A percentile compares a stretch with the other conserved stretches of the same genome.
Evolutionary conservation across 2,113 vertebrate species (phyloP).

Genomic region (Aix galericulata): DNA sequence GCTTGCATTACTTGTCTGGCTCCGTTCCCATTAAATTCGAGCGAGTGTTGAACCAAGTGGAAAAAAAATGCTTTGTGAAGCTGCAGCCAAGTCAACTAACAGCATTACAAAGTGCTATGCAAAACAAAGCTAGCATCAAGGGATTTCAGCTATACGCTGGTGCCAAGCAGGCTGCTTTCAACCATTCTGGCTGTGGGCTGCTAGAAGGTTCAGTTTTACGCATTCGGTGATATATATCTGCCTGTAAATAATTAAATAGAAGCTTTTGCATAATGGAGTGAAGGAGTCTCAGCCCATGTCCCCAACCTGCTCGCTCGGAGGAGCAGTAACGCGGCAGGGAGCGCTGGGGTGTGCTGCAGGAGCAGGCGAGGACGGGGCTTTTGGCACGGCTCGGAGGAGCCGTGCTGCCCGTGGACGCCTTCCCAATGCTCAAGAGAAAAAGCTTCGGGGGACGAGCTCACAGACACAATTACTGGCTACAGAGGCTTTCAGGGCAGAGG

Average conservation of each 20-base stretch:
- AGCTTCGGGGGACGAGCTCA: background rate
- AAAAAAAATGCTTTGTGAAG: slow-evolving; percentile 31
- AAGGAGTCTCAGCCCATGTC: background rate
- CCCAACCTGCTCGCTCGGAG: background rate
- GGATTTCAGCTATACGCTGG: background rate
- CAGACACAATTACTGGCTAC: background rate
- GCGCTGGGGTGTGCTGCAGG: background rate
- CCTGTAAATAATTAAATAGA: background rate
- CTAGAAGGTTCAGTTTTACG: background rate
- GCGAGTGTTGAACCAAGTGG: slow-evolving; percentile 31
- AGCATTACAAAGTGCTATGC: slow-evolving; percentile 64
- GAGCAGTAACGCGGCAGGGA: background rate
- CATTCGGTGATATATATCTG: background rate
- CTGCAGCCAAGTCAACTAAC: slow-evolving; percentile 64
- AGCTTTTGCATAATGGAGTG: fast-evolving
- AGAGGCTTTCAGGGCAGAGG: background rate
- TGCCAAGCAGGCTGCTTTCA: slow-evolving; percentile 32
- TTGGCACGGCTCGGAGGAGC: no score
- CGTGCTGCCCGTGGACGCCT: no score
- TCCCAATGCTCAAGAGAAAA: background rate
- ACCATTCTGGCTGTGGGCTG: background rate
- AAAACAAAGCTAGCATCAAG: slow-evolving; percentile 51
- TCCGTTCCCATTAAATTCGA: slow-evolving; percentile 30
- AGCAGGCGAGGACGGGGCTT: no score
- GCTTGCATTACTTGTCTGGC: slow-evolving; percentile 61